Conservation (phyloP, 2,797 vertebrate species). For the Meda fulgida region DNA sequence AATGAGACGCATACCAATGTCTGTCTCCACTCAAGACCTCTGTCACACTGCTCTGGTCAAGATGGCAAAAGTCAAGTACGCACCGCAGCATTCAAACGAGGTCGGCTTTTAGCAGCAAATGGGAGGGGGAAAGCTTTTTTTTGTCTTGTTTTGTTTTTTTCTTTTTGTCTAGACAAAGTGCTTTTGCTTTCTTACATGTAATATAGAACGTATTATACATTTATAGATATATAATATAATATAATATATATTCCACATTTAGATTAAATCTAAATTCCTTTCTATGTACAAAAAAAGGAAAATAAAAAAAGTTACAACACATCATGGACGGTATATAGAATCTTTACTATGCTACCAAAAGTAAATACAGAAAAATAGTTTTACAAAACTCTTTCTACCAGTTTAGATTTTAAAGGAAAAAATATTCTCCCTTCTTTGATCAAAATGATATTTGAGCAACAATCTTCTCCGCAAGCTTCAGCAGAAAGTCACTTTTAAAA, state of each 20-base stretch:
- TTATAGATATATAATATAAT: conserved; percentile 70
- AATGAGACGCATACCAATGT: conserved; percentile 72
- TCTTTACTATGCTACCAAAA: conserved; percentile 45
- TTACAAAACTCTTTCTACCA: conserved; percentile 41
- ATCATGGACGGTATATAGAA: conserved; percentile 56
- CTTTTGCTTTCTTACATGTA: conserved; percentile 92
- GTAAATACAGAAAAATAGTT: conserved; percentile 44
- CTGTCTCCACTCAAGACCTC: conserved; percentile 74
- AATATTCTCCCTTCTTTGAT: conserved; percentile 78
- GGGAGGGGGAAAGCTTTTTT: conserved; percentile 92
- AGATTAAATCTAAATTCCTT: conserved; percentile 80
- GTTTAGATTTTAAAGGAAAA: conserved; percentile 49
- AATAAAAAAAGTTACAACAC: conserved; percentile 55
- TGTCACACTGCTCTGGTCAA: conserved; percentile 85
- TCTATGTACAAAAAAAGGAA: conserved; percentile 59
- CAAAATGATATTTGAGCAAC: conserved; percentile 46
- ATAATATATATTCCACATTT: conserved; percentile 85
- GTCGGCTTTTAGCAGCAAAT: conserved; percentile 99
- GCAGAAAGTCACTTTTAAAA: conserved; percentile 42
- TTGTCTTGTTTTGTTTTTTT: conserved; percentile 72
- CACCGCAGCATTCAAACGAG: conserved; percentile 98
- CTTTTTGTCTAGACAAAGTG: conserved; percentile 94
- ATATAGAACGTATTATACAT: conserved; percentile 84
- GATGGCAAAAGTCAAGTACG: conserved; percentile 92
- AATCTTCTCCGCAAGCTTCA: conserved; percentile 28